Evolutionary conservation across 2,797 vertebrate species (phyloP).

Genomic region (Bovichtus diacanthus): DNA sequence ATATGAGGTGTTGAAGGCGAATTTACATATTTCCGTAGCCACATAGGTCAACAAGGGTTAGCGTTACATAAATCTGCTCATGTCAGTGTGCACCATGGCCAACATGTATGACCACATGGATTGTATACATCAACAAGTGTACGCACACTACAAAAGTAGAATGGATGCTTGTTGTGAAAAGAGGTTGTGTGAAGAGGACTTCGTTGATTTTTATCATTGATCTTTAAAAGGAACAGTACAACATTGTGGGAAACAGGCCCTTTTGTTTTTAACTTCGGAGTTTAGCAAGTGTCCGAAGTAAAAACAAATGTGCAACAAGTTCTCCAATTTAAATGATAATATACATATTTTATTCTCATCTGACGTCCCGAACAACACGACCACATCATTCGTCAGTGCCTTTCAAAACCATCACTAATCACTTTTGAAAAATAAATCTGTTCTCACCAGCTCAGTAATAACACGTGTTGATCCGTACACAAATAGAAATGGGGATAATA

Average conservation of each 20-base stretch:
- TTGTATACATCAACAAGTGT: too few relatives aligned
- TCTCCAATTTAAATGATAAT: not conserved
- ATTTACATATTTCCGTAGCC: not conserved
- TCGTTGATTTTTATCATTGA: not conserved
- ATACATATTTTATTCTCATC: not conserved
- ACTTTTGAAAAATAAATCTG: not conserved
- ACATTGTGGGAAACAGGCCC: not conserved
- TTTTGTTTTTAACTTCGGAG: too few relatives aligned
- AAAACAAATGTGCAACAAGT: not conserved
- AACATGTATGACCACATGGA: not conserved
- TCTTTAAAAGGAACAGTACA: not conserved
- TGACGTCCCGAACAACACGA: not conserved
- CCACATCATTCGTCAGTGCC: not conserved
- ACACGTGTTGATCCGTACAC: not conserved
- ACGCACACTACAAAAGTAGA: not conserved
- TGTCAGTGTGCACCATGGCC: not conserved
- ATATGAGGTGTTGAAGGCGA: not conserved
- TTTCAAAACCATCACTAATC: not conserved
- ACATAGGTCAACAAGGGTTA: not conserved
- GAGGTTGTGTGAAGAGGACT: not conserved
- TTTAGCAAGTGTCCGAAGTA: not conserved
- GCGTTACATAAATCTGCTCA: not conserved
- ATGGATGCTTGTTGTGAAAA: not conserved
- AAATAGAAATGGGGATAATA: not conserved
- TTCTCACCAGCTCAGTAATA: not conserved